Evolutionary conservation across 2,113 vertebrate species (phyloP), one percentile per base, ranked within the genome.

Genomic region (Forbesichthys agassizii): DNA sequence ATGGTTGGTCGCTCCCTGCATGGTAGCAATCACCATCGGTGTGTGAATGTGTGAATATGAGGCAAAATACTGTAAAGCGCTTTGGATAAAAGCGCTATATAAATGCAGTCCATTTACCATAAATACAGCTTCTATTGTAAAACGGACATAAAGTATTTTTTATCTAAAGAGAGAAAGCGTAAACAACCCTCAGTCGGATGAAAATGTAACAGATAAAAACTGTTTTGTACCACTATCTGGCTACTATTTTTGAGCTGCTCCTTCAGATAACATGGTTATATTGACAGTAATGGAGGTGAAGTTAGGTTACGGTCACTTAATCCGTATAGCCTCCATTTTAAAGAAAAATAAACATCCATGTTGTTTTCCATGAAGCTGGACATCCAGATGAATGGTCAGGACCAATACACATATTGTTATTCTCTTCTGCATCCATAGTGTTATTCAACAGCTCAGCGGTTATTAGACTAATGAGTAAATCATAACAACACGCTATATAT

Each of bases 261-360:
- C 65, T 61, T 73, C 68, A 52, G 66, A 77, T 73, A 68, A 74
- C 84, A 81, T 81, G 63, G 75, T 80, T 81, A 78, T 81, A 84
- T 86, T 85, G 82, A 86, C 78, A 82, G 63, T 73, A 83, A 81
- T 69, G 63, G 73, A 56, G 65, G 47, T 69, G 61, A 48, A 70
- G 73, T 82, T 83, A 85, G 79, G 79, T 81, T 66, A 75, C 36
- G 66, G 68, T 82, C 74, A 58, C 73, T 68, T 57, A 48, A 61
- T 61, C 56, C 33, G 48, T 66, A 33, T 82, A 64, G 60, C 60
- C 27, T 48, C 9, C 59, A n/a, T 51, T 47, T 11, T 14, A 11
- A 52, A 52, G 9, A 52, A 52, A 3, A 14, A 52, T 3, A 3
- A 52, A 14, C 4, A 52, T 52, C 49, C 11, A 12, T 52, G 14